Evolutionary conservation across 2,797 vertebrate species (phyloP), one percentile per base, ranked within the genome.

Genomic region (Babyrousa celebensis): DNA sequence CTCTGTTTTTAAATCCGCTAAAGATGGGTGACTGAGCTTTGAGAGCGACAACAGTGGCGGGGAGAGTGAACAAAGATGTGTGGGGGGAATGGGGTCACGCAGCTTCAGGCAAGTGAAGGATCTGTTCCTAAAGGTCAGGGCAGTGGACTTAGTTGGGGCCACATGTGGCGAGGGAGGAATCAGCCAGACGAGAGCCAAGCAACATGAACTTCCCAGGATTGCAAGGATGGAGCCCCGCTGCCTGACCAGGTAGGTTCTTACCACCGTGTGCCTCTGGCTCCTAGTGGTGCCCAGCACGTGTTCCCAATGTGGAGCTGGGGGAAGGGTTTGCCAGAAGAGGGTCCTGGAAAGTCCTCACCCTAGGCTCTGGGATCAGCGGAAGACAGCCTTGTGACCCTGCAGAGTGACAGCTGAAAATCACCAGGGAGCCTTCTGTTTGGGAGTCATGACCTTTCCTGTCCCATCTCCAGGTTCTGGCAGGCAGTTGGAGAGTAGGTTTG

Each of bases 391-490:
- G 40, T n/a, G 65, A 12, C 86, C 36, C 17, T 18, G 60, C 32
- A 52, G 8, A 74, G 89, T 36, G 89, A 96, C 68, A 85, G 95
- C 91, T 54, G 67, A 25, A 80, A 84, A 77, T 97, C 96, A 74
- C 2, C 5, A 94, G 93, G 86, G 89, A 70, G 62, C 21, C 67
- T 95, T 96, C 89, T 92, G 94, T 82, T 84, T 85, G 86, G 68
- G 56, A 72, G 84, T 94, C 77, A 0, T 4, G 89, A 97, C 96
- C 93, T 94, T 96, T 97, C 62, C 86, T 70, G 89, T 97, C 84
- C 94, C 91, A 82, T 91, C 86, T 89, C 68, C 29, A 68, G 5
- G 1, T 94, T 71, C 62, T 52, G 77, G 80, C 86, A 78, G 75
- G 43, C 91, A 78, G 91, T 60, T 23, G 68, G 88, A 75, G 85